A percentile compares a stretch with the other conserved stretches of the same genome.
Evolutionary conservation across 1,140 invertebrate species (phyloP).

Genomic region (Euwallacea similis): DNA sequence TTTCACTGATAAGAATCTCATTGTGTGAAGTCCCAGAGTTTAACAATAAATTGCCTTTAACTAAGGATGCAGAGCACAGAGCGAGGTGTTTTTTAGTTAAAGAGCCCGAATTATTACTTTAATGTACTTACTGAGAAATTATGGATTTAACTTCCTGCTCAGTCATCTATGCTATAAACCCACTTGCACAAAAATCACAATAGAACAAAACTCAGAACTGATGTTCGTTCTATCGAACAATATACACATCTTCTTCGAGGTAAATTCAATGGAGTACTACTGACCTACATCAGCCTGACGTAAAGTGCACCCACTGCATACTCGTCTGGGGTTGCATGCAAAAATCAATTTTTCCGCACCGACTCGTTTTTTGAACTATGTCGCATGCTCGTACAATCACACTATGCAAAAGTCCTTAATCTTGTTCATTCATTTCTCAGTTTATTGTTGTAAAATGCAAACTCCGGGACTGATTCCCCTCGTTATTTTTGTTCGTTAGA

Average conservation of each 20-base stretch:
- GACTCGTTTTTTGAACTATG: background rate
- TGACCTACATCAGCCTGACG: background rate
- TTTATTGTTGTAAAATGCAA: too few relatives aligned
- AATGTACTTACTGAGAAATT: too few relatives aligned
- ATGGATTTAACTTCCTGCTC: too few relatives aligned
- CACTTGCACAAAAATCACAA: background rate
- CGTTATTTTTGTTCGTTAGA: constrained; percentile 23
- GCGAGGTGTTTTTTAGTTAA: too few relatives aligned
- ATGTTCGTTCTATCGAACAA: background rate
- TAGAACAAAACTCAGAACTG: background rate
- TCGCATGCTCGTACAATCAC: too few relatives aligned
- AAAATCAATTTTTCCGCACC: constrained; percentile 1
- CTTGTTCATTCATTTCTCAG: too few relatives aligned
- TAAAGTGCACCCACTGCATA: background rate
- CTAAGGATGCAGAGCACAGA: too few relatives aligned
- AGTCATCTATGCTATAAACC: background rate
- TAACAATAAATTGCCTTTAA: too few relatives aligned
- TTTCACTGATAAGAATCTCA: too few relatives aligned
- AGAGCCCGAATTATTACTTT: too few relatives aligned
- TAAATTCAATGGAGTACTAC: background rate
- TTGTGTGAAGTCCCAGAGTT: too few relatives aligned
- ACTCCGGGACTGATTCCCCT: background rate
- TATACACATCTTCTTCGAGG: background rate
- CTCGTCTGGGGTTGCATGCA: background rate
- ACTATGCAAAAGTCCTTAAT: too few relatives aligned